These are phyloP conservation scores for Trinectes maculatus DNA, from an alignment of 2,113 vertebrate genomes.

Conservation along the genomic window DNA sequence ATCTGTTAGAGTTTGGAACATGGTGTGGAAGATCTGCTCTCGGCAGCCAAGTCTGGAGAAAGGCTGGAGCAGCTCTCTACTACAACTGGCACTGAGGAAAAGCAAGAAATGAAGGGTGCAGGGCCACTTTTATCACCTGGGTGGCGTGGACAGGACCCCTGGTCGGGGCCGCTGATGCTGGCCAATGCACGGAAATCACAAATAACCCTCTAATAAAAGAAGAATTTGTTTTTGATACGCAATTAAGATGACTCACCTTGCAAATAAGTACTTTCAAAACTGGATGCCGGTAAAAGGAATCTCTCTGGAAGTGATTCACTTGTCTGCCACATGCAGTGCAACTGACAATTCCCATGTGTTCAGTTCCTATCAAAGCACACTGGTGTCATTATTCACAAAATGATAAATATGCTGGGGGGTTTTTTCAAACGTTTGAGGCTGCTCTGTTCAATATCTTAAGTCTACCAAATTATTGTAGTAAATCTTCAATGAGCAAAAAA, in stretches of 20 bases:
- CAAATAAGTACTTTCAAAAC: constrained; percentile 97
- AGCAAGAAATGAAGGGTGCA: too few relatives aligned
- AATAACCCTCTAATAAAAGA: too few relatives aligned
- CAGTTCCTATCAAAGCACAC: constrained; percentile 77
- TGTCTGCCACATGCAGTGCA: constrained; percentile 97
- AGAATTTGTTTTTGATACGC: not conserved
- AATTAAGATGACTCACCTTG: constrained; percentile 85
- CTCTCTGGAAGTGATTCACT: constrained; percentile 97
- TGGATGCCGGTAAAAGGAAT: constrained; percentile 94
- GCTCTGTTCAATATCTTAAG: not conserved
- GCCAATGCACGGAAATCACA: too few relatives aligned
- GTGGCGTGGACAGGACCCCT: too few relatives aligned
- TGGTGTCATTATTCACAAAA: constrained; percentile 21
- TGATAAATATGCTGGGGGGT: not conserved
- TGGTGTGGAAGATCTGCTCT: too few relatives aligned
- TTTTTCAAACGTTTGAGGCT: not conserved
- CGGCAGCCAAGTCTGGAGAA: too few relatives aligned
- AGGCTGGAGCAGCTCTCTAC: too few relatives aligned
- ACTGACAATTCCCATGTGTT: constrained; percentile 91
- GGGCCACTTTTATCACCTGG: too few relatives aligned
- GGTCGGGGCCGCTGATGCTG: too few relatives aligned
- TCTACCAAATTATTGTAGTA: not conserved
- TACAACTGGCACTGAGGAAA: too few relatives aligned
- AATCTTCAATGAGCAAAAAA: not conserved
- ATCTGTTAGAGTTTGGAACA: too few relatives aligned